Percentiles rank a stretch among this genome's conserved stretches.
phyloP scores from a whole-genome alignment of 2,113 vertebrate genomes.

The Anarrhichthys ocellatus region DNA sequence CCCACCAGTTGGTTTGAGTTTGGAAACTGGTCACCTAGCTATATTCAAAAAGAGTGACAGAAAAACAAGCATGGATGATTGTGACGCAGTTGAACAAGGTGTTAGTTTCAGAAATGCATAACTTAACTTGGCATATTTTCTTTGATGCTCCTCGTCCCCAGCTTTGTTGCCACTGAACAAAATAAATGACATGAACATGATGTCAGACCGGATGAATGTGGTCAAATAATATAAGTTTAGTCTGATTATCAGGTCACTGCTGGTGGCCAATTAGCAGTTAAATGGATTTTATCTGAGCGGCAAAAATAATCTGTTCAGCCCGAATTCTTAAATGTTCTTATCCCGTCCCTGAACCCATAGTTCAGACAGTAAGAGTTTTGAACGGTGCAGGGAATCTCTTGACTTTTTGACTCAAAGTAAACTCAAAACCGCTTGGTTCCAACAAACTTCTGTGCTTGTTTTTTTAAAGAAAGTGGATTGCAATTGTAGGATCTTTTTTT shows the following conservation, averaged over 20 bases:
- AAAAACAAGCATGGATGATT: no score
- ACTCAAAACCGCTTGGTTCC: background rate
- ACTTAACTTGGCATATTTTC: background rate
- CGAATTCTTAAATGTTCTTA: background rate
- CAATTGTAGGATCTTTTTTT: background rate
- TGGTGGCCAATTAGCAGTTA: background rate
- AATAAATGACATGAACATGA: background rate
- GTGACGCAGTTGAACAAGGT: no score
- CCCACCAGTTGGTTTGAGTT: background rate
- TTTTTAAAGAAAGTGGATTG: constrained; percentile 4
- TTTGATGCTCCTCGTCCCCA: background rate
- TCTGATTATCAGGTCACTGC: background rate
- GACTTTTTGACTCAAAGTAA: background rate
- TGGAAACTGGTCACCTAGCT: background rate
- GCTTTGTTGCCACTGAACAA: background rate
- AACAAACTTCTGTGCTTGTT: background rate
- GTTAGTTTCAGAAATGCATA: background rate
- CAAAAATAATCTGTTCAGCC: background rate
- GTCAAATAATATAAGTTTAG: background rate
- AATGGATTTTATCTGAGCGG: background rate
- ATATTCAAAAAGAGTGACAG: background rate
- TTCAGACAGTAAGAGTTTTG: background rate
- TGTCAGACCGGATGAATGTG: background rate
- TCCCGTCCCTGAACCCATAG: background rate
- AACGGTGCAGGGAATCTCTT: background rate